These are phyloP conservation scores for Monomorium pharaonis DNA, from an alignment of 1,140 invertebrate genomes.

Conservation along the genomic window DNA sequence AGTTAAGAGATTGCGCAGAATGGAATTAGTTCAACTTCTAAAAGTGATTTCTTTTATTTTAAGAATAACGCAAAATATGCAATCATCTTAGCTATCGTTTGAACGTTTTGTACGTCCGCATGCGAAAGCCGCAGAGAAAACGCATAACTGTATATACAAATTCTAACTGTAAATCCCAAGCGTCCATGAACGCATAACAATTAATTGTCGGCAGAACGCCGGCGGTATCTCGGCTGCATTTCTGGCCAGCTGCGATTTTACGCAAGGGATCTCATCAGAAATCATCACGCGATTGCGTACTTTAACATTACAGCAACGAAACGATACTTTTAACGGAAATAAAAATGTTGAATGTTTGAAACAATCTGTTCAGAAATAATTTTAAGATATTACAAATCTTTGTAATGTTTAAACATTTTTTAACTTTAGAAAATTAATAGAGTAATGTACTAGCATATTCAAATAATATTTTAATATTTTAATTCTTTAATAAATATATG, in stretches of 20 bases:
- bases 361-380: background rate
- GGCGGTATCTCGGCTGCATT: background rate
- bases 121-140: background rate
- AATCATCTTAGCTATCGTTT: background rate
- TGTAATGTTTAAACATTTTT: background rate
- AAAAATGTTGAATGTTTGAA: conserved; percentile 5
- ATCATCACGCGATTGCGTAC: background rate
- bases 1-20: background rate
- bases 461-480: conserved; percentile 11
- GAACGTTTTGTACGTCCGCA: background rate
- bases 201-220: conserved; percentile 24
- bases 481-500: background rate
- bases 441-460: background rate
- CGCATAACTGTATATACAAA: conserved; percentile 42
- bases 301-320: background rate
- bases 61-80: background rate
- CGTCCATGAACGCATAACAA: conserved; percentile 9
- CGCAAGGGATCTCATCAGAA: background rate
- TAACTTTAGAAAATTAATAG: background rate
- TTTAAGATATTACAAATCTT: background rate
- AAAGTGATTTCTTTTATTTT: background rate
- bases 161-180: conserved; percentile 32
- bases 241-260: conserved; percentile 4
- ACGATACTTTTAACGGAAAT: background rate
- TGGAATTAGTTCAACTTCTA: background rate